These are phyloP conservation scores for Sinohyriopsis cumingii DNA, from an alignment of 2,888 invertebrate genomes.

Conservation along the genomic window DNA sequence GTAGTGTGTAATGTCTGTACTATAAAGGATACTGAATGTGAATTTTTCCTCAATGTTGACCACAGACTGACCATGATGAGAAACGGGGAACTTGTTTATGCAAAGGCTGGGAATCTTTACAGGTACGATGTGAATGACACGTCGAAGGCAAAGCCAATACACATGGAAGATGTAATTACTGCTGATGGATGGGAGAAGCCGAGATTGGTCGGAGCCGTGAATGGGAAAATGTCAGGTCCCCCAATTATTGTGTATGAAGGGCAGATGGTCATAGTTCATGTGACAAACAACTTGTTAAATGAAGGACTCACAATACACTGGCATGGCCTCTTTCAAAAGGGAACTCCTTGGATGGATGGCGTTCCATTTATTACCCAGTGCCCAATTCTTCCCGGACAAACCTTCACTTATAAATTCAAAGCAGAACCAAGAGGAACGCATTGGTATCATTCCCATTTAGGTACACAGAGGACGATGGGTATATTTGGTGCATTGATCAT, in stretches of 20 bases:
- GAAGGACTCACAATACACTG: constrained; percentile 54
- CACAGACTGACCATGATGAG: constrained; percentile 33
- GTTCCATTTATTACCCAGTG: constrained; percentile 55
- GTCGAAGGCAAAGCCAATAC: constrained; percentile 10
- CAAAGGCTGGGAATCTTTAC: constrained; percentile 27
- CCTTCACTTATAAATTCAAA: constrained; percentile 54
- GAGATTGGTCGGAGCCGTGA: constrained; percentile 40
- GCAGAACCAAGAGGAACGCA: constrained; percentile 34
- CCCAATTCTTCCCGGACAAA: constrained; percentile 50
- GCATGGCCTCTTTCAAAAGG: constrained; percentile 54
- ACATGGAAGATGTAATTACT: constrained; percentile 44
- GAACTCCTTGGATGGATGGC: constrained; percentile 53
- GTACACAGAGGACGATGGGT: constrained; percentile 50
- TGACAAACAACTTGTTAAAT: constrained; percentile 44
- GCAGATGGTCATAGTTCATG: constrained; percentile 44
- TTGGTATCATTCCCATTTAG: constrained; percentile 48
- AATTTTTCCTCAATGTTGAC: no score
- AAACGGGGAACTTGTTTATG: constrained; percentile 17
- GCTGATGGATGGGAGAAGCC: constrained; percentile 41
- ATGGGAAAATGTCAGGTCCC: constrained; percentile 53
- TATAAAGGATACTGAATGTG: no score
- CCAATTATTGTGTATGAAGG: constrained; percentile 49
- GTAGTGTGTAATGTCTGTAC: no score
- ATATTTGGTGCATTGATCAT: constrained; percentile 53
- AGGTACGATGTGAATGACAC: constrained; percentile 28